Conservation (phyloP, 1,140 invertebrate species). For the Mamestra configurata region DNA sequence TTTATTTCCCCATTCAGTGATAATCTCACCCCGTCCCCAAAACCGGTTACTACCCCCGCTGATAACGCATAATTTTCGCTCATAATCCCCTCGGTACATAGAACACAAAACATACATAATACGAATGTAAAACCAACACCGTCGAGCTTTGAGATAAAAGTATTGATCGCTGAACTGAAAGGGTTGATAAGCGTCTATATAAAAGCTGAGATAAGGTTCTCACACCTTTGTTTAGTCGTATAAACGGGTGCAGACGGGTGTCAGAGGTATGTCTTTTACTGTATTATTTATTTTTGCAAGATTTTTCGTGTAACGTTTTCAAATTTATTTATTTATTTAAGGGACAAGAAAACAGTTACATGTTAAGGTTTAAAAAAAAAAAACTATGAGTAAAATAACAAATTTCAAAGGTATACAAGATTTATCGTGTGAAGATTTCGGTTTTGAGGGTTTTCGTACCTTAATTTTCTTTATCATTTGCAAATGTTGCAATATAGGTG, state of each 20-base stretch:
- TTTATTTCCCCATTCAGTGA: not conserved
- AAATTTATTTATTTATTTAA: no score
- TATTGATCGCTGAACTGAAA: conserved; percentile 67
- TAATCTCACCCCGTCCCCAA: not conserved
- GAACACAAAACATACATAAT: not conserved
- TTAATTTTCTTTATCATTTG: no score
- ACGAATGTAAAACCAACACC: not conserved
- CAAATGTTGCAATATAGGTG: no score
- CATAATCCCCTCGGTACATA: not conserved
- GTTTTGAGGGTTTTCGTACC: no score
- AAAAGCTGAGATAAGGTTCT: conserved; percentile 61
- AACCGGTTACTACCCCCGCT: not conserved
- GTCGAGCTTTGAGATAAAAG: conserved; percentile 61
- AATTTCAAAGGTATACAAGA: no score
- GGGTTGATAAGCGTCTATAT: conserved; percentile 66
- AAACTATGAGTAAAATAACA: no score
- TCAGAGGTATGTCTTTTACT: conserved; percentile 57
- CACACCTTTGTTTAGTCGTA: conserved; percentile 60
- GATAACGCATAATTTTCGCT: not conserved
- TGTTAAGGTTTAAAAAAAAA: no score
- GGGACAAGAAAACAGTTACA: no score
- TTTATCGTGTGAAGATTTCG: no score
- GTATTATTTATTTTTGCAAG: conserved; percentile 21
- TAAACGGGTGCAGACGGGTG: conserved; percentile 12
- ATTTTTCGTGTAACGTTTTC: not conserved